Percentiles rank a stretch among this genome's conserved stretches.
Evolutionary conservation across 2,797 vertebrate species (phyloP).

Genomic region (Cirrhinus molitorella): DNA sequence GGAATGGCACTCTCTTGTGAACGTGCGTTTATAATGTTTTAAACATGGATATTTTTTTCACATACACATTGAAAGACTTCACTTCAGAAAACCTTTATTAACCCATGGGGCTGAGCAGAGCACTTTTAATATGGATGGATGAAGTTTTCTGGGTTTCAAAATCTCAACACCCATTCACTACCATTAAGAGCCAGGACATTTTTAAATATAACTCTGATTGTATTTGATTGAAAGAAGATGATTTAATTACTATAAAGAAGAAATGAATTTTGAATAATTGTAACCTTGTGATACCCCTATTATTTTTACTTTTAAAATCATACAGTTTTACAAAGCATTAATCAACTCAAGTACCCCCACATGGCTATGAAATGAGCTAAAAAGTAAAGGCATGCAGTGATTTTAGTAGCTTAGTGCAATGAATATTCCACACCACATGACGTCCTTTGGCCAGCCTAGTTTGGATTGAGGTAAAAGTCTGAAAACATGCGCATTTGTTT

Average conservation of each 20-base stretch:
- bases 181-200: too few relatives aligned
- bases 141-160: too few relatives aligned
- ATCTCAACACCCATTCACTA: too few relatives aligned
- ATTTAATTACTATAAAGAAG: neutral
- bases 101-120: too few relatives aligned
- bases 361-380: neutral
- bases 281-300: neutral
- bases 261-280: neutral
- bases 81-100: too few relatives aligned
- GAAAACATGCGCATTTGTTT: neutral
- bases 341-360: neutral
- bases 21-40: too few relatives aligned
- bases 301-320: conserved; percentile 11
- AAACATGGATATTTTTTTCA: too few relatives aligned
- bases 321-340: neutral
- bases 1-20: too few relatives aligned
- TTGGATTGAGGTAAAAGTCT: neutral
- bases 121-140: too few relatives aligned
- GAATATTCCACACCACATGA: neutral
- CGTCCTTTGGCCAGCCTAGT: neutral
- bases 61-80: too few relatives aligned
- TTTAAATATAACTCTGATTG: too few relatives aligned
- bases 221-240: too few relatives aligned
- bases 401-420: neutral
- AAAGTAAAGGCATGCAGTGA: neutral